Evolutionary conservation across 2,797 vertebrate species (phyloP), one percentile per base, ranked within the genome.

Genomic region (Gymnodraco acuticeps): DNA sequence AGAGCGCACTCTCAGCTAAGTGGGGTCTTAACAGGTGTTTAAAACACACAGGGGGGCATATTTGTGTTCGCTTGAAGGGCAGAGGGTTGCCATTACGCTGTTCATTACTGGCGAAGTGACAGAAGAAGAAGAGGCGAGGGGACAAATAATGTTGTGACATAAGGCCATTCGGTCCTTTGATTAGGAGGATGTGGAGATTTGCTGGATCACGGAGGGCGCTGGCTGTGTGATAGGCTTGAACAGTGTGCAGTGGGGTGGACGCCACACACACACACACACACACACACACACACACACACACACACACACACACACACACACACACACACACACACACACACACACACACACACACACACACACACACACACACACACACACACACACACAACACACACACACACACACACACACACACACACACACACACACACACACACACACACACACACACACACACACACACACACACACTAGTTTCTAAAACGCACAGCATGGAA

Each of bases 21-120:
- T 70, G 80, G 68, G 74, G 83, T 87, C 82, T 87, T 86, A 89
- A 90, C 88, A 88, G 87, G 90, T 86, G 88, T 88, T 91, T 87
- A 78, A 88, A 88, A 86, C 67, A 76, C 88, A 83, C 74, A 13
- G 75, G 87, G 82, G 85, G 42, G 60, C 81, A 68, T 83, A 87
- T 91, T 86, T 90, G 85, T 83, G 75, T 77, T 77, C 15, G 73
- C 84, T 68, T 15, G 77, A 79, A 80, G 72, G 80, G 84, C 80
- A 58, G 69, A 74, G 76, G 68, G 73, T 81, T 60, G 81, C 78
- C 81, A 87, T 90, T 82, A 88, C 13, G 47, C 42, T 1, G 75
- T 78, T 89, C 81, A 78, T 89, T 87, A 89, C 81, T 6, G 64
- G 59, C 72, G 79, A 86, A 83, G 77, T 82, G 88, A 84, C 75